Evolutionary conservation across 2,797 vertebrate species (phyloP), one percentile per base, ranked within the genome.

Genomic region (Chelon labrosus): DNA sequence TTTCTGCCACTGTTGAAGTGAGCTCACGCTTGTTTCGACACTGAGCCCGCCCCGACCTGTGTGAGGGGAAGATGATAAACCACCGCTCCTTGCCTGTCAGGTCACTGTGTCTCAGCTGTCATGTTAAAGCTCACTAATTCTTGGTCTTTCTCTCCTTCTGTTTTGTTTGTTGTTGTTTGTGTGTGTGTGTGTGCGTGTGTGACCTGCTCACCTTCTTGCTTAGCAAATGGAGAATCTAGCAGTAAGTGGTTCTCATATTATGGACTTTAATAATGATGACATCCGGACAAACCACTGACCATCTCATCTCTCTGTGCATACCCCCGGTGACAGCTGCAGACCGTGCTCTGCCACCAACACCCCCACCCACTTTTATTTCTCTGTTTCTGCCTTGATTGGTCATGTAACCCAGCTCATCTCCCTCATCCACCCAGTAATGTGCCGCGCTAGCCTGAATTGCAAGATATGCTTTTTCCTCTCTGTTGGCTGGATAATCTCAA

Each of bases 171-270:
- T 95, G 93, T 95, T 95, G 93, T 95, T 94, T 95, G 92, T 61
- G 22, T 70, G 44, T 69, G n/a, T 61, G 20, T 67, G 20, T 75
- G 52, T 66, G 57, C 3, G 35, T 73, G 6, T 68, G 25, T 47
- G 97, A 96, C 96, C 96, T 91, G 97, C 96, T 96, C 96, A 96
- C 94, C 96, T 94, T 97, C 96, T 98, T 98, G 97, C 98, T 99
- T 99, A 99, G 98, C 97, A 99, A 97, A 98, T 99, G 98, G 98
- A 98, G 96, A 96, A 96, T 96, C 97, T 99, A 96, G 98, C 98
- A 98, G 98, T 99, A 99, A 99, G 98, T 99, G 91, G 95, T 96
- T 96, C 96, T 98, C 96, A 87, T 97, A 95, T 97, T 97, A 91
- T 95, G 92, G 93, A 95, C 93, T 88, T 89, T 73, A 82, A 88